Conservation (phyloP, 1,140 invertebrate genomes). For the Sarcophaga bullata region DNA sequence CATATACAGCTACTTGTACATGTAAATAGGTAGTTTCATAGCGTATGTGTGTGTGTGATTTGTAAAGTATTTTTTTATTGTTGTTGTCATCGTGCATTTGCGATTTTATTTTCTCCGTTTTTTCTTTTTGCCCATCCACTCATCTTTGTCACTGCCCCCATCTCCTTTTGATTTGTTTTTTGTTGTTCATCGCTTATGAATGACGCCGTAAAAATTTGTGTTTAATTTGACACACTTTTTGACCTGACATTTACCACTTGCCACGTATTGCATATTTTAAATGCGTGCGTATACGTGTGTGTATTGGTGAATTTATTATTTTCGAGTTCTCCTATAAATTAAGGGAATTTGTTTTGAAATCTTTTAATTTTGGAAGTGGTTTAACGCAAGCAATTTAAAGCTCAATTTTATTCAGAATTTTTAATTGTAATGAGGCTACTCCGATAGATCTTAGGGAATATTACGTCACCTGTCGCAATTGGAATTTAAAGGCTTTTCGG, state of each 20-base stretch:
- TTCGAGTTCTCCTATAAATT: too few relatives aligned
- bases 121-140: neutral
- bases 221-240: neutral
- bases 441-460: too few relatives aligned
- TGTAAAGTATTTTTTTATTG: neutral
- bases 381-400: too few relatives aligned
- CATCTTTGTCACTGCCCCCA: neutral
- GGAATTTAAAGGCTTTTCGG: too few relatives aligned
- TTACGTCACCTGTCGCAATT: too few relatives aligned
- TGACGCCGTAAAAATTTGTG: neutral
- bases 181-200: neutral
- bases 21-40: too few relatives aligned
- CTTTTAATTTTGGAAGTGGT: too few relatives aligned
- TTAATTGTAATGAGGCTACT: too few relatives aligned
- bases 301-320: too few relatives aligned
- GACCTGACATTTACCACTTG: slow-evolving; percentile 4
- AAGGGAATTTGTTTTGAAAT: too few relatives aligned
- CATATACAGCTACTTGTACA: neutral
- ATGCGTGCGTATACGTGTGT: neutral
- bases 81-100: neutral
- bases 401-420: too few relatives aligned
- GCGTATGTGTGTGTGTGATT: neutral
- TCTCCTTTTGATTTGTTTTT: too few relatives aligned
- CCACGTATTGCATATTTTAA: neutral
- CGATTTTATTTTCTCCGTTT: neutral